Conservation (phyloP, 2,797 vertebrate species). For the Alfaro cultratus region DNA sequence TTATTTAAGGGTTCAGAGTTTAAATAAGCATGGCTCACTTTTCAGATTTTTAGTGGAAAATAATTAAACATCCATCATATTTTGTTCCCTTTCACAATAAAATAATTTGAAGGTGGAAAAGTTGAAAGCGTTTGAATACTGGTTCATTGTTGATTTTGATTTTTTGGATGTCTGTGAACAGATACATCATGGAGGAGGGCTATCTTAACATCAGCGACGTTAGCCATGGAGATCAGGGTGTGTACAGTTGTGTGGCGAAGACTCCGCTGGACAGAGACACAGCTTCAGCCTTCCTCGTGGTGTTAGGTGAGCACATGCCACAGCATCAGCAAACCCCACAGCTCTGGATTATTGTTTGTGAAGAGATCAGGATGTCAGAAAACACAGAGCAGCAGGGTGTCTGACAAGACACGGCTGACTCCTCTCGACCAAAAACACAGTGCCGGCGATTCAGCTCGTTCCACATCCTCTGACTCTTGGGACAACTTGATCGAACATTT, state of each 20-base stretch:
- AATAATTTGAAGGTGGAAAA: neutral
- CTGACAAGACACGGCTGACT: conserved; percentile 26
- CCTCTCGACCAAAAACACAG: conserved; percentile 12
- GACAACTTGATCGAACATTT: conserved; percentile 38
- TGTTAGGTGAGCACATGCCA: conserved; percentile 85
- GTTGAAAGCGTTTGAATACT: neutral
- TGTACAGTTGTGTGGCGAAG: conserved; percentile 87
- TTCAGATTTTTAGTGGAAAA: neutral
- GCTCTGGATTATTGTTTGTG: conserved; percentile 16
- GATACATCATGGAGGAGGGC: conserved; percentile 85
- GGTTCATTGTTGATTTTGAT: conserved; percentile 31
- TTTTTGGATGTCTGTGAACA: conserved; percentile 58
- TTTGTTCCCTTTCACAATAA: neutral
- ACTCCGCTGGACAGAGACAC: conserved; percentile 84
- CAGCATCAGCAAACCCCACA: conserved; percentile 17
- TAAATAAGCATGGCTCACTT: neutral
- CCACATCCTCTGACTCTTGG: conserved; percentile 35
- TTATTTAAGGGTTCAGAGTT: neutral
- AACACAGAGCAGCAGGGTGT: conserved; percentile 15
- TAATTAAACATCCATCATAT: neutral
- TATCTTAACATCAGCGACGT: conserved; percentile 88
- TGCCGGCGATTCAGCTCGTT: conserved; percentile 23
- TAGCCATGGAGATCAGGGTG: conserved; percentile 85
- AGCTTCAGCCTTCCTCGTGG: conserved; percentile 79
- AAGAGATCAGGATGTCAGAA: conserved; percentile 50